Conservation (phyloP, 2,797 vertebrate genomes). For the Pyrrhura leucotis region DNA sequence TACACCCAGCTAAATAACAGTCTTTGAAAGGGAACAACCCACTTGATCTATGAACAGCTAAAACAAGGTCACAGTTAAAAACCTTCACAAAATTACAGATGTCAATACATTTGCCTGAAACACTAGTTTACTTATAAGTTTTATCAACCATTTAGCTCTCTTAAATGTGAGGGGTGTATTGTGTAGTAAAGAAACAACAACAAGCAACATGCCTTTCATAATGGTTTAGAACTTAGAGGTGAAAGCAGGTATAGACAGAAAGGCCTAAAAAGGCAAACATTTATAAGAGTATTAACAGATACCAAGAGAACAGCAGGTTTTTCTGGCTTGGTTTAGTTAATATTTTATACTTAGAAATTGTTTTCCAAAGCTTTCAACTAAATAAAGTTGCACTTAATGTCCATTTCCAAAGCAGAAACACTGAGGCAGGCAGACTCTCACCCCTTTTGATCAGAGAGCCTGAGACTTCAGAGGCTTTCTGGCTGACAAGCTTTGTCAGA, state of each 20-base stretch:
- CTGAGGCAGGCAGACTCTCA: not conserved
- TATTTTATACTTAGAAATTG: not conserved
- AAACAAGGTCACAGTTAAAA: not conserved
- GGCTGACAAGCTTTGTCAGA: conserved; percentile 60
- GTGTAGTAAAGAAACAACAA: not conserved
- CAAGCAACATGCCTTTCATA: not conserved
- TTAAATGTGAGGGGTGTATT: not conserved
- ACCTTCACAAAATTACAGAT: not conserved
- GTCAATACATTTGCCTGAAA: not conserved
- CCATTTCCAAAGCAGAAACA: conserved; percentile 30
- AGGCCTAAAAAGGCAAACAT: not conserved
- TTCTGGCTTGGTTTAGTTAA: not conserved
- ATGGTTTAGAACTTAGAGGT: not conserved
- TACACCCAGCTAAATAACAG: not conserved
- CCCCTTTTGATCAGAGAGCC: conserved; percentile 54
- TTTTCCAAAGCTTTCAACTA: conserved; percentile 36
- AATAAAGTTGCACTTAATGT: conserved; percentile 29
- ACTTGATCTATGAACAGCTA: not conserved
- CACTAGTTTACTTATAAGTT: not conserved
- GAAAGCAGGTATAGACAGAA: not conserved
- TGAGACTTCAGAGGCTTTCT: conserved; percentile 42
- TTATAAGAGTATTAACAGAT: not conserved
- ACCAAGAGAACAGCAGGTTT: not conserved
- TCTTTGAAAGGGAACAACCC: not conserved
- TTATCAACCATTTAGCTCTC: not conserved